These are phyloP conservation scores for Calypte anna DNA, from an alignment of 2,113 vertebrate species.

Conservation along the genomic window DNA sequence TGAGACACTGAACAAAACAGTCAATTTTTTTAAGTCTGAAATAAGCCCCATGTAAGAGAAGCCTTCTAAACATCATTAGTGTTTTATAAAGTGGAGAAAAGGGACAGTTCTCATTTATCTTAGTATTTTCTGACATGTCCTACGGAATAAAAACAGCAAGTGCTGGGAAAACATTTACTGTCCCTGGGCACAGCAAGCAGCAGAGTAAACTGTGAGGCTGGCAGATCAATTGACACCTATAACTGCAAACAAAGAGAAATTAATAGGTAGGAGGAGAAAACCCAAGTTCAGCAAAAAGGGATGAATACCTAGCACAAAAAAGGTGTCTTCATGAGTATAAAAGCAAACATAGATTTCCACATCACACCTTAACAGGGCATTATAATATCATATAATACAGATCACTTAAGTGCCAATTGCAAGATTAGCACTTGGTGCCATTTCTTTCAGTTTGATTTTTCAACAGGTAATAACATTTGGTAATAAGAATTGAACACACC, in stretches of 20 bases:
- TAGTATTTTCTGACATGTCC: neutral
- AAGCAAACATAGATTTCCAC: neutral
- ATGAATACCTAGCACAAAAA: neutral
- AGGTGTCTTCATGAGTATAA: neutral
- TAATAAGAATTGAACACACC: neutral
- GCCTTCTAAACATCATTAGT: neutral
- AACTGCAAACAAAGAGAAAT: neutral
- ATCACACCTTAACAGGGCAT: neutral
- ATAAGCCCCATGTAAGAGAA: neutral
- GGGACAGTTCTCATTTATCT: neutral
- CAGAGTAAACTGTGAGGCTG: neutral
- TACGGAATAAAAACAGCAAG: neutral
- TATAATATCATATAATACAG: neutral
- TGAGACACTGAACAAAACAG: neutral
- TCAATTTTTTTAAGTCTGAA: neutral
- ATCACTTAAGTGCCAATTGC: neutral
- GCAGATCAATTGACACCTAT: neutral
- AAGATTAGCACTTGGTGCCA: neutral
- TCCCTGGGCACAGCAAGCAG: neutral
- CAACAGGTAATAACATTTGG: neutral
- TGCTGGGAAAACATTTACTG: neutral
- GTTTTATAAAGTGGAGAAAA: neutral
- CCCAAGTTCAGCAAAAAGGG: neutral
- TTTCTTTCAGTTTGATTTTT: neutral
- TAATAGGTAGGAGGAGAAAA: neutral